Evolutionary conservation across 1,140 invertebrate genomes (phyloP).

Genomic region (Acromyrmex heyeri): DNA sequence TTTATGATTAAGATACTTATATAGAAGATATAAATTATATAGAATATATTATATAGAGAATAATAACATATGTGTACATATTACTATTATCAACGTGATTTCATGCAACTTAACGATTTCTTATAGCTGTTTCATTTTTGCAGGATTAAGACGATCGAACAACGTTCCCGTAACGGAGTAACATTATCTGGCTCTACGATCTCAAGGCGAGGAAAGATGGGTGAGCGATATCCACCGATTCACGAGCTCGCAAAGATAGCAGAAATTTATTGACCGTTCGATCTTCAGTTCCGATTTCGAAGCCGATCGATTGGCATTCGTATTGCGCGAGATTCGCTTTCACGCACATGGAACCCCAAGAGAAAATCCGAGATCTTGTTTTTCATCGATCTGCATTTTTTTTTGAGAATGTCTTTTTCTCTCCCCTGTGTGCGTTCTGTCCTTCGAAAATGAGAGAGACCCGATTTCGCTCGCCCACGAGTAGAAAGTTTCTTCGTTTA

Average conservation of each 20-base stretch:
- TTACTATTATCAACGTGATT: not conserved
- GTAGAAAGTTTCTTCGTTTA: constrained; percentile 69
- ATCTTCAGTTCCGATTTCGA: constrained; percentile 24
- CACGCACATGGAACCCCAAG: constrained; percentile 1
- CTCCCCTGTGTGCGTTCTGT: not conserved
- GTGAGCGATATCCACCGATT: constrained; percentile 63
- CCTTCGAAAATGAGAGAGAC: constrained; percentile 49
- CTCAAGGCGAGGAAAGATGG: constrained; percentile 65
- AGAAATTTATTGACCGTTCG: constrained; percentile 71
- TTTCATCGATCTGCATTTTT: constrained; percentile 6
- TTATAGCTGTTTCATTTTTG: constrained; percentile 41
- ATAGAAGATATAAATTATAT: not conserved
- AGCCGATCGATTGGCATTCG: constrained; percentile 51
- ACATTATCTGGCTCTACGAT: constrained; percentile 59
- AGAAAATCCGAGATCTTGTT: constrained; percentile 27
- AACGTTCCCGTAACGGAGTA: constrained; percentile 18
- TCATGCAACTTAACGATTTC: not conserved
- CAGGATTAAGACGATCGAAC: constrained; percentile 32
- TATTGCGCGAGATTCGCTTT: constrained; percentile 40
- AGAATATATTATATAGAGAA: not conserved
- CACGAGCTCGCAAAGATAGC: constrained; percentile 69
- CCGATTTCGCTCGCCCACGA: constrained; percentile 72
- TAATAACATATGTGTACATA: not conserved
- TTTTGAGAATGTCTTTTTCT: not conserved
- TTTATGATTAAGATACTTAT: not conserved